Percentiles rank a stretch among this genome's conserved stretches.
Evolutionary conservation across 2,113 vertebrate species (phyloP).

Genomic region (Poeciliopsis retropinna): DNA sequence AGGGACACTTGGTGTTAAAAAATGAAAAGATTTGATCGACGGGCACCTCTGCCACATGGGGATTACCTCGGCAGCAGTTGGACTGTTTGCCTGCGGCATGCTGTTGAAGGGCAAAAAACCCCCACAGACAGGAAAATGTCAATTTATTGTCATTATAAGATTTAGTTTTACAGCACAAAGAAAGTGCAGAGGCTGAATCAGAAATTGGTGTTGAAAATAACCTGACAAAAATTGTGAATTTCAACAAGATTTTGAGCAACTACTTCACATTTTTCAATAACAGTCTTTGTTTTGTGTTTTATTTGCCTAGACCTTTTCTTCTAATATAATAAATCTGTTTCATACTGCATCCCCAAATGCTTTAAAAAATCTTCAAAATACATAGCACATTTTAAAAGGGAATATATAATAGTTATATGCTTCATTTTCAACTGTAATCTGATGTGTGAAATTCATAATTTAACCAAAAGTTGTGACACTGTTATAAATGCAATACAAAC

Average conservation of each 20-base stretch:
- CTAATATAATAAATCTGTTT: not conserved
- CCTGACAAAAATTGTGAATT: not conserved
- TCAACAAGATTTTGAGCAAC: not conserved
- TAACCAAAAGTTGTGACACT: too few species aligned
- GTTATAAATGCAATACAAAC: too few species aligned
- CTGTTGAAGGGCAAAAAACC: constrained; percentile 46
- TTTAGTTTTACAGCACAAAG: not conserved
- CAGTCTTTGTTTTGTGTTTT: not conserved
- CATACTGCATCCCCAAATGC: not conserved
- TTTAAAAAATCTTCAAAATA: not conserved
- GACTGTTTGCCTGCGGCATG: constrained; percentile 10
- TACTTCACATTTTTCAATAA: not conserved
- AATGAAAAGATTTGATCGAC: constrained; percentile 55
- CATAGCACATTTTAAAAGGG: not conserved
- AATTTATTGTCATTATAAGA: constrained; percentile 39
- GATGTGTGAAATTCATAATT: not conserved
- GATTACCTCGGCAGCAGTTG: constrained; percentile 32
- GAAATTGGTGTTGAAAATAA: not conserved
- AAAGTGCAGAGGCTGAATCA: not conserved
- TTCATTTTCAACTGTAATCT: not conserved
- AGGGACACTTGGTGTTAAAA: constrained; percentile 27
- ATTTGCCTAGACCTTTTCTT: not conserved
- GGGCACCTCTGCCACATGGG: constrained; percentile 46
- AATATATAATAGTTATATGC: not conserved
- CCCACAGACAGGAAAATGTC: constrained; percentile 42